A percentile compares a stretch with the other conserved stretches of the same genome.
phyloP scores from a whole-genome alignment of 2,888 invertebrate genomes.

The Oxyteleia sp. region DNA sequence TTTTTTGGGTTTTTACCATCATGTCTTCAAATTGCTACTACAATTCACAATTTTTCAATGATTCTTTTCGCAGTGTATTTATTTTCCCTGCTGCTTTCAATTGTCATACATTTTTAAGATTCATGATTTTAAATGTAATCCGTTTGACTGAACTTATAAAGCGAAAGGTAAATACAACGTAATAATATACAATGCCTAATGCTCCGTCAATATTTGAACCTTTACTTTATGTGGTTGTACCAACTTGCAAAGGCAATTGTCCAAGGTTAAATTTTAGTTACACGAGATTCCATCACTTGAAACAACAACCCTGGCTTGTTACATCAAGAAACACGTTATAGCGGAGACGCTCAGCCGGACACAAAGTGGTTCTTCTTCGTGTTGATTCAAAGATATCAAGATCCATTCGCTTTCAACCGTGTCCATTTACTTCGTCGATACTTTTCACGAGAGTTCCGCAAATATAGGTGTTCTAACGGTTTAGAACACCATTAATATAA shows the following conservation, averaged over 20 bases:
- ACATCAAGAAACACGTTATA: constrained; percentile 58
- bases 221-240: too few species aligned
- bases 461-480: constrained; percentile 65
- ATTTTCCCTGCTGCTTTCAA: too few species aligned
- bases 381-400: constrained; percentile 65
- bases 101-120: too few species aligned
- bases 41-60: too few species aligned
- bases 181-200: too few species aligned
- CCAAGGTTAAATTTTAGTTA: constrained; percentile 56
- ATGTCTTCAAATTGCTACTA: too few species aligned
- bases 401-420: constrained; percentile 60
- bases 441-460: constrained; percentile 64
- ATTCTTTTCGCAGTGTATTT: too few species aligned
- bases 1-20: too few species aligned
- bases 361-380: constrained; percentile 60
- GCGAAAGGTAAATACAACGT: too few species aligned
- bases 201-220: too few species aligned
- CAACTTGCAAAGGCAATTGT: constrained; percentile 42
- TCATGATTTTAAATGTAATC: too few species aligned
- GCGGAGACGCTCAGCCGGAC: constrained; percentile 39
- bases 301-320: constrained; percentile 54
- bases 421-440: constrained; percentile 59
- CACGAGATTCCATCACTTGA: constrained; percentile 50
- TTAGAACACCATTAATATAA: constrained; percentile 43
- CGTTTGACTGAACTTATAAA: too few species aligned